Base-by-base conservation (phyloP, 1,140 invertebrate species). In the Drosophila tani region DNA sequence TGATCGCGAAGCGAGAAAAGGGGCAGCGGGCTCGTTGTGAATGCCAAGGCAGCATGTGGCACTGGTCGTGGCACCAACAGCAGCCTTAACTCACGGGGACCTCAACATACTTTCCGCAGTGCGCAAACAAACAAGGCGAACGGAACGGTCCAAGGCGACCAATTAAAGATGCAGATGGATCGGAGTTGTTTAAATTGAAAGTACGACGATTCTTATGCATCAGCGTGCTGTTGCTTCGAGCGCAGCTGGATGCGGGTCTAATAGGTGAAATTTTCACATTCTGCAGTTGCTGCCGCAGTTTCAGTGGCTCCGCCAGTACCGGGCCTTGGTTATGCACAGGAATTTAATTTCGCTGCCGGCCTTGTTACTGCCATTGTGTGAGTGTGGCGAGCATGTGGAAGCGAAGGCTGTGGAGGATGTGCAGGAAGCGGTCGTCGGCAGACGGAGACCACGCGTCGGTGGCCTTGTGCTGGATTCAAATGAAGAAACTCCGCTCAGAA, bases 131-230 rank as follows among this genome's bases (percentile, higher is more conserved):
- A 77, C 75, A 78, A 60, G 74, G 38, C 67, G 46, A 40, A 50
- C 49, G 46, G 11, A 58, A 19, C 27, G 51, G 68, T 75, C 64
- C 82, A 86, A 82, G 79, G 75, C 46, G 83, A 88, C 84, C 84
- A 87, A 87, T 87, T 87, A 87, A 87, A 88, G 84, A 87, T 87
- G 84, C 84, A 87, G 84, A 87, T 87, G 84, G 78, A 87, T 87
- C 73, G 85, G 81, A 88, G 84, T 87, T 87, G 81, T 87, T 87
- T 87, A 88, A 87, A 84, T 84, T 87, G 84, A 69, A 81, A 88
- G 77, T 78, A 87, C 88, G 84, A 84, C 82, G 84, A 81, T 81
- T 88, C 79, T 87, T 88, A 88, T 87, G 84, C 83, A 87, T 87
- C 83, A 88, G 83, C 80, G 77, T 81, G 49, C 55, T 24, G 43